These are phyloP conservation scores for Misgurnus anguillicaudatus DNA, from an alignment of 2,113 vertebrate genomes.

Conservation along the genomic window DNA sequence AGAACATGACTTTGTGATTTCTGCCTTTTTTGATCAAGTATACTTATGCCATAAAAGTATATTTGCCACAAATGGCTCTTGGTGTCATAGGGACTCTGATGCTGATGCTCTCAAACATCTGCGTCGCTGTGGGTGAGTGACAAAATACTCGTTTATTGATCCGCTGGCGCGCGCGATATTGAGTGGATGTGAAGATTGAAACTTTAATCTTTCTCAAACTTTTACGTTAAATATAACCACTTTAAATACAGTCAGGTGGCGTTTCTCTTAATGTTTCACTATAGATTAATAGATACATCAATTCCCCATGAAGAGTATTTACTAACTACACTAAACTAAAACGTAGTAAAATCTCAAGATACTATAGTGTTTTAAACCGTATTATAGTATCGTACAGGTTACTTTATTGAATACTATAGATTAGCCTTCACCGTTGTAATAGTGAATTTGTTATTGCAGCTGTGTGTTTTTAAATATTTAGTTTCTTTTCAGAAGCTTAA, in stretches of 20 bases:
- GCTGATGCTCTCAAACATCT: constrained; percentile 31
- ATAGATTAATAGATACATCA: not conserved
- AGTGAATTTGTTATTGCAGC: not conserved
- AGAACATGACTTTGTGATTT: not conserved
- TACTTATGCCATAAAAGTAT: not conserved
- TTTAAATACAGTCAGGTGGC: not conserved
- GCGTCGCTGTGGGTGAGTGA: constrained; percentile 45
- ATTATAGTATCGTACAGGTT: no score
- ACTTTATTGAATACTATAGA: no score
- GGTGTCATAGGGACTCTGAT: constrained; percentile 4
- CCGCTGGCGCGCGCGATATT: not conserved
- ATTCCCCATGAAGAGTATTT: not conserved
- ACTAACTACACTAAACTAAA: no score
- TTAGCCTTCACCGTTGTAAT: no score
- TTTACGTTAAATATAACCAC: not conserved
- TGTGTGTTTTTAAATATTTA: constrained; percentile 25
- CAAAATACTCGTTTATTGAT: not conserved
- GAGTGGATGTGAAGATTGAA: not conserved
- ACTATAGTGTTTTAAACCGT: no score
- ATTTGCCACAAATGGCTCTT: constrained; percentile 31
- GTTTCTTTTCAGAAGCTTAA: not conserved
- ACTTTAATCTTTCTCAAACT: not conserved
- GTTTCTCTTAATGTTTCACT: not conserved
- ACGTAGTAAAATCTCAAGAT: not conserved
- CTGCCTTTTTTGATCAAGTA: not conserved